These are phyloP conservation scores for Telmatochromis bifrenatus DNA, from an alignment of 2,113 vertebrate species.

Conservation along the genomic window DNA sequence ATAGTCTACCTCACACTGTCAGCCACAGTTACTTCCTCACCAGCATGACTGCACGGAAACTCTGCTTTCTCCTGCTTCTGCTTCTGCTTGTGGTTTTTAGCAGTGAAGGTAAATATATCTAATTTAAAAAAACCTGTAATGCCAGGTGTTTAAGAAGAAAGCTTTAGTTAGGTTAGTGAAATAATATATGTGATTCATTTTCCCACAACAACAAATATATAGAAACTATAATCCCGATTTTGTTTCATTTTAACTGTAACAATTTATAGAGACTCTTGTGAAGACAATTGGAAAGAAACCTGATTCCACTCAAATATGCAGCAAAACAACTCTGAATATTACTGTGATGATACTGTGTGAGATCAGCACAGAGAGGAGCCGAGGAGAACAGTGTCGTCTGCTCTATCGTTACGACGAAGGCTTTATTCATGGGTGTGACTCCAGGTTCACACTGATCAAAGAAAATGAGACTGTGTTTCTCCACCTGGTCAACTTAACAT, in stretches of 20 bases:
- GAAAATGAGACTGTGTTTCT: conserved; percentile 7
- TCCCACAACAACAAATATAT: background rate
- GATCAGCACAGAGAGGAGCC: background rate
- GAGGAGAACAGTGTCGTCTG: background rate
- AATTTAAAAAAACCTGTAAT: background rate
- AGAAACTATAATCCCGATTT: fast-evolving
- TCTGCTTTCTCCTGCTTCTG: background rate
- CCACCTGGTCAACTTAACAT: background rate
- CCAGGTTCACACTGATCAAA: background rate
- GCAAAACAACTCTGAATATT: fast-evolving
- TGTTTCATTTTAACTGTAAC: background rate
- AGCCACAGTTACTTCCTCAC: background rate
- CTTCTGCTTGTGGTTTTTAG: background rate
- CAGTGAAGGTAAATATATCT: background rate
- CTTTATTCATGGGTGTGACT: background rate
- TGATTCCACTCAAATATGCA: background rate
- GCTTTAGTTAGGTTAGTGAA: background rate
- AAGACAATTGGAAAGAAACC: background rate
- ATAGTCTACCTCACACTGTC: background rate
- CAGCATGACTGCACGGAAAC: background rate
- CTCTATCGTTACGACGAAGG: fast-evolving
- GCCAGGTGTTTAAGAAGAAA: background rate
- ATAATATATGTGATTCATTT: background rate
- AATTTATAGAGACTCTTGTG: background rate
- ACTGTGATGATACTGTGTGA: background rate